Base-by-base conservation (phyloP, 92 coral and sea anemone genomes). In the Heteractis magnifica region DNA sequence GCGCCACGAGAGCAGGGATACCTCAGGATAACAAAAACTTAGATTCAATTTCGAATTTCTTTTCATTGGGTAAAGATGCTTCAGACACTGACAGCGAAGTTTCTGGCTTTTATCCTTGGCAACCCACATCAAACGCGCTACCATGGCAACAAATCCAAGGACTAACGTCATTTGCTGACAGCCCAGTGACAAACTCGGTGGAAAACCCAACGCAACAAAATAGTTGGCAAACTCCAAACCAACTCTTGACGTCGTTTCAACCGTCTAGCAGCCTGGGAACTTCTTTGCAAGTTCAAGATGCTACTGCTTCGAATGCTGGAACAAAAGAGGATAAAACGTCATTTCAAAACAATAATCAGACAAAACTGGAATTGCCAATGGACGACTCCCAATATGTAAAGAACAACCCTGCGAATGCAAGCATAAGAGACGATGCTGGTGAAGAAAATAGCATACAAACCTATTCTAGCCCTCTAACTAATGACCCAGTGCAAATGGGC, bases 111-210 rank as follows among this genome's bases (percentile, higher is more conserved):
- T 79, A 53, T 14, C 76, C 76, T 72, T 18, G 79, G 49, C 51
- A 79, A 64, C 59, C 62, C 14, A 68, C 49, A 1, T 12, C 70
- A 48, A 77, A 65, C 56, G n/a, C 59, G 56, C 52, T 49, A 60
- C 81, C 49, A 16, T 60, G 81, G 68, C 81, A 77, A 77, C 81
- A 55, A 55, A 13, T 55, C 10, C 59, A 55, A 55, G 59, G 59
- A 55, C 14, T 13, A 18, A 68, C 65, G 21, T 12, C 51, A 81
- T 48, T 64, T 44, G 51, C 11, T 79, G 76, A 44, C 4, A 60
- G 9, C 11, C 51, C 73, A 26, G n/a, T 56, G 19, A 26, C n/a
- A 18, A 50, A 79, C 5, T 1, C 82, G 13, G 6, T 13, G n/a
- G 16, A 7, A 62, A 62, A 62, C 23, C 21, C 70, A n/a, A 23